These are phyloP conservation scores for Adineta ricciae DNA, from an alignment of 2,888 invertebrate genomes.

Conservation along the genomic window DNA sequence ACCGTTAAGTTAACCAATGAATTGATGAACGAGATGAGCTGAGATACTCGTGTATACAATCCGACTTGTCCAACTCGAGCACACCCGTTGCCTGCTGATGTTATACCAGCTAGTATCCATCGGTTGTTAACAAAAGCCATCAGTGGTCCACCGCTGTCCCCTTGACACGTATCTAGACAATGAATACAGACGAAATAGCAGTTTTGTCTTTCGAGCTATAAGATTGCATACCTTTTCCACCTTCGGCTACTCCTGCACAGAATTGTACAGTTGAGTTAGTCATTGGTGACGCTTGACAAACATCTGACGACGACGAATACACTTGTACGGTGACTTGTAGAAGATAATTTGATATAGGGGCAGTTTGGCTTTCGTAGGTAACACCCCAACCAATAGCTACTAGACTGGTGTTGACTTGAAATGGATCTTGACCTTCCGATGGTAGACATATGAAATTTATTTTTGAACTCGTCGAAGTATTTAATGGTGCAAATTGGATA, in stretches of 20 bases:
- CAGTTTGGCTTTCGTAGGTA: accelerated
- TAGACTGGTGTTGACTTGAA: background rate
- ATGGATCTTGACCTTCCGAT: background rate
- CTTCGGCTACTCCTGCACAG: background rate
- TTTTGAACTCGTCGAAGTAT: background rate
- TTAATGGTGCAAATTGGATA: background rate
- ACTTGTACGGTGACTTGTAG: background rate
- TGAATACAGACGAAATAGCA: background rate
- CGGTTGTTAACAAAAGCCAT: constrained; percentile 12
- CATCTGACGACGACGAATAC: background rate
- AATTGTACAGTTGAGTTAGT: background rate
- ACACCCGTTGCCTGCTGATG: constrained; percentile 22
- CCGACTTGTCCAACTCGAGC: background rate
- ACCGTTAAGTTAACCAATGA: background rate
- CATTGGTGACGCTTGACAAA: background rate
- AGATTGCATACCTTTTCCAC: background rate
- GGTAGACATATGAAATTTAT: background rate
- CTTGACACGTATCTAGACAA: background rate
- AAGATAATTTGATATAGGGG: background rate
- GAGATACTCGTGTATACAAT: background rate
- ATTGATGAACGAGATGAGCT: background rate
- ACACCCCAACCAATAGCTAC: background rate
- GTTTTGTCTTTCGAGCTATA: no score
- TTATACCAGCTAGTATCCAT: constrained; percentile 27
- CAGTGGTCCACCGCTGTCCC: constrained; percentile 28